phyloP scores from a whole-genome alignment of 2,113 vertebrate species.

The Chionodraco myersi region DNA sequence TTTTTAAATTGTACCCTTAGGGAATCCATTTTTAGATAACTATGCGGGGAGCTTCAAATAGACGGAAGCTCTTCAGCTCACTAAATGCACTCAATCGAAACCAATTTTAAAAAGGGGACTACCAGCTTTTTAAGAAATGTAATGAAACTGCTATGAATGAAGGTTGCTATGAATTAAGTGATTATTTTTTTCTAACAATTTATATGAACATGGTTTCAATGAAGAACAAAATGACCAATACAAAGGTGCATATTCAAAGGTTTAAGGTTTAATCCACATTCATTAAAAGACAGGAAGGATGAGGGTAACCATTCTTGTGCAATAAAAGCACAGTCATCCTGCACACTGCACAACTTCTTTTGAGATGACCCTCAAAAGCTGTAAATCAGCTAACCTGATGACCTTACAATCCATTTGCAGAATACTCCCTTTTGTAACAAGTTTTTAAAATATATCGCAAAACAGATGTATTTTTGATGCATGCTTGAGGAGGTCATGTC shows the following conservation, averaged over 20 bases:
- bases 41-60: not conserved
- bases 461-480: too few relatives aligned
- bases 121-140: not conserved
- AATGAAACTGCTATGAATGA: not conserved
- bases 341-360: too few relatives aligned
- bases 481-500: too few relatives aligned
- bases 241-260: too few relatives aligned
- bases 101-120: not conserved
- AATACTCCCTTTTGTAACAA: too few relatives aligned
- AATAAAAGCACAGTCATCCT: not conserved
- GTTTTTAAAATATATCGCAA: too few relatives aligned
- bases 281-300: not conserved
- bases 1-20: not conserved
- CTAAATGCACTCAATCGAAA: not conserved
- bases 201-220: too few relatives aligned
- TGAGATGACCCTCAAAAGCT: not conserved
- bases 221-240: too few relatives aligned
- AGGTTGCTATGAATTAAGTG: too few relatives aligned
- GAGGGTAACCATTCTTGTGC: not conserved
- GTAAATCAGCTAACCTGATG: not conserved
- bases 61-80: not conserved
- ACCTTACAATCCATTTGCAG: too few relatives aligned
- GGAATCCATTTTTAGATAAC: slow-evolving; percentile 3
- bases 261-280: not conserved
- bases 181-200: too few relatives aligned